These are phyloP conservation scores for Perca fluviatilis DNA, from an alignment of 2,113 vertebrate genomes.

Conservation along the genomic window DNA sequence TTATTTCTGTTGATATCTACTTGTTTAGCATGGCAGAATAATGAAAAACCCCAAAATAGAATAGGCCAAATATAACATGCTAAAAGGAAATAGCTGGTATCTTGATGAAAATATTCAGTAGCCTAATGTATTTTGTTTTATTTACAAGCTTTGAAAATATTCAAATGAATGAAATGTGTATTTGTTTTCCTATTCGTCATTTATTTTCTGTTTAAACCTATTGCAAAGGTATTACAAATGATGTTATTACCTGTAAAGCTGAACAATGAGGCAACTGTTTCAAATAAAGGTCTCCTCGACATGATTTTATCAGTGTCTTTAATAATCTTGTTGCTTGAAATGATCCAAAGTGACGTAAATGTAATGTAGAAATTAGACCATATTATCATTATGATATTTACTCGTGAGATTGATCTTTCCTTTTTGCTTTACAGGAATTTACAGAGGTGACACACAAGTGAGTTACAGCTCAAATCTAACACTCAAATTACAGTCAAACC, in stretches of 20 bases:
- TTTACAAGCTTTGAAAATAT: neutral
- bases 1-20: neutral
- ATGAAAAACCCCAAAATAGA: conserved; percentile 7
- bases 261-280: conserved; percentile 25
- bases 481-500: conserved; percentile 10
- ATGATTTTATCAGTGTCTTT: conserved; percentile 22
- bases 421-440: conserved; percentile 43
- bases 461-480: neutral
- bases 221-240: neutral
- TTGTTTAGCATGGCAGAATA: conserved; percentile 5
- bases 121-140: neutral
- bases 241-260: neutral
- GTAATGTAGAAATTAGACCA: neutral
- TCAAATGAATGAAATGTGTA: neutral
- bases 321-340: neutral
- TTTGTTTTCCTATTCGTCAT: neutral
- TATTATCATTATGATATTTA: conserved; percentile 12
- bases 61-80: neutral
- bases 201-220: neutral
- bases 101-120: conserved; percentile 4
- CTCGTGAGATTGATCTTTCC: neutral
- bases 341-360: neutral
- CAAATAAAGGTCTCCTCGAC: conserved; percentile 32
- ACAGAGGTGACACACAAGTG: conserved; percentile 49
- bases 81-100: neutral